Evolutionary conservation across 2,888 invertebrate species (phyloP).

Genomic region (Archaeoteleia sp.): DNA sequence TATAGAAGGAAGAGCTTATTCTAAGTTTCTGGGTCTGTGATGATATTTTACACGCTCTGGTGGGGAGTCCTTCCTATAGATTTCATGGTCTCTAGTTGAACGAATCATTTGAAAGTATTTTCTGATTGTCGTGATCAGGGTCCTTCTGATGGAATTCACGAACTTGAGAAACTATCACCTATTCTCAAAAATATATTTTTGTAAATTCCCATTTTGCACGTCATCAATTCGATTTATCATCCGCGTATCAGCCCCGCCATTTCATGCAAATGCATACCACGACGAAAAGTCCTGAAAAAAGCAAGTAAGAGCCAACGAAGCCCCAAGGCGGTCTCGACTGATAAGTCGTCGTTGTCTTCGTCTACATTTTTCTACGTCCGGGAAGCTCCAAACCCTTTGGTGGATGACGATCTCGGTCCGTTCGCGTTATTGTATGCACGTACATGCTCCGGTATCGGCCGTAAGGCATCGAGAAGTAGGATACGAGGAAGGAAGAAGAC

Average conservation of each 20-base stretch:
- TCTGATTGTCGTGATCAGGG: no score
- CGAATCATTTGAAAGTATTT: no score
- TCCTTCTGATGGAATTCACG: no score
- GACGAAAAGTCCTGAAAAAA: constrained; percentile 26
- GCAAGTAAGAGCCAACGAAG: constrained; percentile 29
- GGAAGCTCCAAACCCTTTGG: constrained; percentile 9
- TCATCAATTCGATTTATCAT: constrained; percentile 6
- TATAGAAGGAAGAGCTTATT: no score
- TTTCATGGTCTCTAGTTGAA: no score
- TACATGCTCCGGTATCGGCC: constrained; percentile 41
- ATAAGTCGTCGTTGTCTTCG: constrained; percentile 53
- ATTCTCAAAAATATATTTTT: no score
- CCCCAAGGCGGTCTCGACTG: constrained; percentile 33
- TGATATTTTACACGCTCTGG: no score
- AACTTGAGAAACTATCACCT: no score
- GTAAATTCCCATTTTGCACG: background rate
- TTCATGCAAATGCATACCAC: constrained; percentile 2
- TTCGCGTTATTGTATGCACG: constrained; percentile 47
- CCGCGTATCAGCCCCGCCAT: background rate
- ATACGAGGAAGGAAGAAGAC: constrained; percentile 16
- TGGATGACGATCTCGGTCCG: constrained; percentile 19
- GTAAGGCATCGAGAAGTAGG: constrained; percentile 26
- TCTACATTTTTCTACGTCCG: constrained; percentile 37
- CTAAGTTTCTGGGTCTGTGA: no score
- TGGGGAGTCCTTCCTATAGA: no score